Conservation (phyloP, 2,888 invertebrate species). For the Epinotia nisella region DNA sequence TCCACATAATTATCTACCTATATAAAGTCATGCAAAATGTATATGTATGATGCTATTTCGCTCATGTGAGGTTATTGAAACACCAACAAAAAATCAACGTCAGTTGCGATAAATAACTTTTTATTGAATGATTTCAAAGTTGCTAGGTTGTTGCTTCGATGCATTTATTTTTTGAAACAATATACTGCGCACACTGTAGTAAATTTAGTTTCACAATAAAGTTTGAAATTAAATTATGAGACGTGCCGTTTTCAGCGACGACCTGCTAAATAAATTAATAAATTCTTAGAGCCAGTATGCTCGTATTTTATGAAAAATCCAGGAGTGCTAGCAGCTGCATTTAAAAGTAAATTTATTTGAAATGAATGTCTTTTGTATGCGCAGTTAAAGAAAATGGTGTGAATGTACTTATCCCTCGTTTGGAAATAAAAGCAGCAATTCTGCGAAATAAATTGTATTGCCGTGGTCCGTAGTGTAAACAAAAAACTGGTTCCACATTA, state of each 20-base stretch:
- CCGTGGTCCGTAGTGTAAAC: no score
- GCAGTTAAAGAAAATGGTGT: no score
- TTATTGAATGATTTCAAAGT: constrained; percentile 18
- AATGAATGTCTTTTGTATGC: no score
- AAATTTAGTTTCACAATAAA: constrained; percentile 59
- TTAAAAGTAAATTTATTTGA: no score
- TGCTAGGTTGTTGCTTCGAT: constrained; percentile 35
- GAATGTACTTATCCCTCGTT: no score
- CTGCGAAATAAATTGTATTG: no score
- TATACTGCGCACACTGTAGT: constrained; percentile 48
- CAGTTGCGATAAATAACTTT: background rate
- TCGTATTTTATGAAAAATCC: no score
- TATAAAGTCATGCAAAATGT: constrained; percentile 4
- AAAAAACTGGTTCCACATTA: no score
- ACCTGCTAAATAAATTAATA: background rate
- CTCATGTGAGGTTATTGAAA: constrained; percentile 42
- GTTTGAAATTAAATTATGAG: constrained; percentile 54
- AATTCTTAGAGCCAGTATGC: background rate
- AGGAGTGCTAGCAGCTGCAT: no score
- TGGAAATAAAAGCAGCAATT: no score
- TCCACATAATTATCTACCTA: background rate
- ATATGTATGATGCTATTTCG: constrained; percentile 63
- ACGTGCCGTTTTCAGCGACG: constrained; percentile 48
- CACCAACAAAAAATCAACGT: constrained; percentile 8
- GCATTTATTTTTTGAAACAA: constrained; percentile 54